Conservation (phyloP, 1,140 invertebrate species). For the Lucilia cuprina region DNA sequence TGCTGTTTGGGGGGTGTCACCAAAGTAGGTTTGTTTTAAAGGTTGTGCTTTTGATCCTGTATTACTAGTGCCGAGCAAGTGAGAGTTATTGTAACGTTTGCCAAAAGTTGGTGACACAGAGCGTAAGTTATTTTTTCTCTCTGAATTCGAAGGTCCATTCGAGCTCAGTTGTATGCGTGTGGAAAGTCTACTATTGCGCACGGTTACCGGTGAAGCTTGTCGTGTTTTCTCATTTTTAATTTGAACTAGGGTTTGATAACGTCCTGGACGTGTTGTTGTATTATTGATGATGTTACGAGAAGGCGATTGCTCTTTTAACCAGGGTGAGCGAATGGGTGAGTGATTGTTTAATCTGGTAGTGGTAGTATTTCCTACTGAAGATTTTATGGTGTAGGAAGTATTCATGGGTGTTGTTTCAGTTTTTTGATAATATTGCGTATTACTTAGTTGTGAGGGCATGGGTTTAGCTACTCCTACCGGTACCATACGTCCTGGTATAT, state of each 20-base stretch:
- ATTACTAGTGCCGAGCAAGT: background rate
- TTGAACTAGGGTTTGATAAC: constrained; percentile 54
- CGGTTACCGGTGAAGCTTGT: constrained; percentile 1
- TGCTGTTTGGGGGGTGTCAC: background rate
- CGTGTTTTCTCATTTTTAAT: constrained; percentile 46
- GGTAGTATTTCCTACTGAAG: background rate
- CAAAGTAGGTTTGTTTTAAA: constrained; percentile 36
- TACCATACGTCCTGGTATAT: constrained; percentile 53
- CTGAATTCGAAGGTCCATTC: background rate
- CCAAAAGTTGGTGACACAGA: background rate
- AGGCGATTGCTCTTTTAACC: constrained; percentile 30
- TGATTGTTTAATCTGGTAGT: constrained; percentile 16
- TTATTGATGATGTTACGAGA: background rate
- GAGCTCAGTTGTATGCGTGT: constrained; percentile 36
- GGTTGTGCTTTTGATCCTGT: background rate
- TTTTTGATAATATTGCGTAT: constrained; percentile 51
- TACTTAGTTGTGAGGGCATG: constrained; percentile 48
- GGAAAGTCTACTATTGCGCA: background rate
- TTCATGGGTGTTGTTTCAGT: background rate
- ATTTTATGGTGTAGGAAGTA: background rate
- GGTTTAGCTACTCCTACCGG: constrained; percentile 60
- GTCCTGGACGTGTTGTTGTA: constrained; percentile 36
- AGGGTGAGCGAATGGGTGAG: constrained; percentile 20
- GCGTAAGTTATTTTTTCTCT: background rate
- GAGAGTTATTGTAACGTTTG: constrained; percentile 28